A percentile compares a stretch with the other conserved stretches of the same genome.
Conservation (phyloP, 2,888 invertebrate genomes). For the Leucoma salicis region DNA sequence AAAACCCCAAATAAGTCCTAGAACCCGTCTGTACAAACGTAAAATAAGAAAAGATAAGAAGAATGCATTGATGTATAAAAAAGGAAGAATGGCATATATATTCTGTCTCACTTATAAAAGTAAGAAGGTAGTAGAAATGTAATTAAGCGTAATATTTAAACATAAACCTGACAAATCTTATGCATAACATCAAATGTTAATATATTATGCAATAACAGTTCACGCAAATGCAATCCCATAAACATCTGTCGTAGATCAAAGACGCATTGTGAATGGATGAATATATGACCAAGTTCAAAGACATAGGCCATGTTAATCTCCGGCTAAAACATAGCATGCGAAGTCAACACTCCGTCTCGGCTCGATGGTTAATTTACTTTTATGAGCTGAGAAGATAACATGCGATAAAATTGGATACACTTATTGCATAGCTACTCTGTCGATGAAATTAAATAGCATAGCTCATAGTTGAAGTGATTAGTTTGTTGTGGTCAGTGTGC, state of each 20-base stretch:
- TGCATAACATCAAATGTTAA: no score
- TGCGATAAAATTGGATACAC: constrained; percentile 40
- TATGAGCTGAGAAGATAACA: constrained; percentile 45
- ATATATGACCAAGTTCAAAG: not conserved
- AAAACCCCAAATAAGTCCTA: no score
- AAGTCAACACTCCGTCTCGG: constrained; percentile 19
- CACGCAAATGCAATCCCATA: constrained; percentile 4
- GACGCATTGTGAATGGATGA: constrained; percentile 8
- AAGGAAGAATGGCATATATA: no score
- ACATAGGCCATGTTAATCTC: not conserved
- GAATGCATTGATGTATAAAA: no score
- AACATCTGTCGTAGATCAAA: constrained; percentile 21
- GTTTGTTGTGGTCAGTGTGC: constrained; percentile 16
- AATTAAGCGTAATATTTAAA: no score
- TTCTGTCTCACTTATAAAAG: no score
- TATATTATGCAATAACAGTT: constrained; percentile 7
- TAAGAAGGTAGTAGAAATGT: no score
- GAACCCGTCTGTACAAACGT: no score
- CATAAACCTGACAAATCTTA: no score
- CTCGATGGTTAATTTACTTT: constrained; percentile 47
- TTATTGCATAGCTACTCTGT: constrained; percentile 11
- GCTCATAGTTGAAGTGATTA: constrained; percentile 7
- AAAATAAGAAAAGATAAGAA: no score
- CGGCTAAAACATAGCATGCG: constrained; percentile 9
- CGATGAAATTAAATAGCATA: constrained; percentile 27